Evolutionary conservation across 2,888 invertebrate species (phyloP), one percentile per base, ranked within the genome.

Genomic region (Altica lythri): DNA sequence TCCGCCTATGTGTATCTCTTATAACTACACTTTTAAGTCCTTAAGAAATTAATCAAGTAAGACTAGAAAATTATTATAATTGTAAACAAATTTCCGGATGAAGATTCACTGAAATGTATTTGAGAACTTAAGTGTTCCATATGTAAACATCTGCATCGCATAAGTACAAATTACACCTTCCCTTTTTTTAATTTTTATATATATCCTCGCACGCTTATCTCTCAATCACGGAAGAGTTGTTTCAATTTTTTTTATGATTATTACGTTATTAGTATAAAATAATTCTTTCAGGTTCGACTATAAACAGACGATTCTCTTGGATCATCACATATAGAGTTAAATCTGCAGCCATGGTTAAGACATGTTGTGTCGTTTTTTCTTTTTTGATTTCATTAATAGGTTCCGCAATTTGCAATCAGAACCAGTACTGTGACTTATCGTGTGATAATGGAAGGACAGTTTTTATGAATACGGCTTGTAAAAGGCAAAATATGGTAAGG

Each of bases 161-260:
- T 19, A 18, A n/a, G 37, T 12, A n/a, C 1, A 19, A 37, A n/a
- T 37, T 37, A 37, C 37, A 6, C 18, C 17, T 37, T 37, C 37
- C 18, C 19, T 18, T n/a, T 4, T 18, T 37, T 37, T 29, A 9
- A 18, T 37, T 37, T 18, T 37, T 18, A 18, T 37, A 18, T 37
- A 37, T 37, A 9, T 18, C 16, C 19, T 19, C 37, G 19, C 37
- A 19, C 16, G 37, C n/a, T 37, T 18, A 37, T 37, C 37, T 37
- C 19, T 37, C 18, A 37, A 37, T 37, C 37, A 37, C 37, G 37
- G 37, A 37, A 37, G 37, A 37, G n/a, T 37, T 12, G 37, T 19
- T n/a, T 29, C 9, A 37, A 13, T 37, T 37, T 37, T 37, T 37
- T 37, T 16, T 9, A 37, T 19, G 10, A 10, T 37, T 37, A 37